A percentile compares a stretch with the other conserved stretches of the same genome.
Conservation (phyloP, 2,888 invertebrate species). For the Lypha dubia region DNA sequence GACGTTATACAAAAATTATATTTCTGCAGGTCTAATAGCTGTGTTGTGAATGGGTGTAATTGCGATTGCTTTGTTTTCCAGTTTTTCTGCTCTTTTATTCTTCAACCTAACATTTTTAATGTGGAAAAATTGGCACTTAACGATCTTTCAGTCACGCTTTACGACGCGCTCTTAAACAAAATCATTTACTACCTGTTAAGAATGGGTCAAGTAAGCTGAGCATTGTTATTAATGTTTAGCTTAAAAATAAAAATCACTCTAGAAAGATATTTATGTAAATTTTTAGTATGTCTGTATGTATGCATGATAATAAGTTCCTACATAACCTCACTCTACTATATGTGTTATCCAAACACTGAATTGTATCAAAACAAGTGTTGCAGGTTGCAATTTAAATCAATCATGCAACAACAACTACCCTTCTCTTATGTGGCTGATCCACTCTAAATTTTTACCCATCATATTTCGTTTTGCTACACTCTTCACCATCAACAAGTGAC, state of each 20-base stretch:
- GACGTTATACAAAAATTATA: no score
- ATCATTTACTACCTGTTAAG: background rate
- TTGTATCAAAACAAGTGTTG: slow-evolving; percentile 47
- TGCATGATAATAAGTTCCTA: no score
- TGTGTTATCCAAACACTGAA: slow-evolving; percentile 26
- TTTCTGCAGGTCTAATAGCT: no score
- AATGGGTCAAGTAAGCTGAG: background rate
- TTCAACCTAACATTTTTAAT: slow-evolving; percentile 31
- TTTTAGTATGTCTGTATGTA: background rate
- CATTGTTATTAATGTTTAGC: background rate
- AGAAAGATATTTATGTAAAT: background rate
- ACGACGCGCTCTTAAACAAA: no score
- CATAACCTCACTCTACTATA: background rate
- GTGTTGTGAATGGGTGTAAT: no score
- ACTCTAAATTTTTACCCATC: slow-evolving; percentile 31
- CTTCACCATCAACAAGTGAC: slow-evolving; percentile 67
- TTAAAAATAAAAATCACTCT: slow-evolving; percentile 38
- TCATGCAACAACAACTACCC: slow-evolving; percentile 21
- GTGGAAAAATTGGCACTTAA: slow-evolving; percentile 67
- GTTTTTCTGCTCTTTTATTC: no score
- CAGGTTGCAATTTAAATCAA: slow-evolving; percentile 19
- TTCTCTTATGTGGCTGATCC: slow-evolving; percentile 2
- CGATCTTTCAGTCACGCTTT: no score
- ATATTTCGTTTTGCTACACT: slow-evolving; percentile 7
- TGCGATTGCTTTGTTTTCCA: no score